Evolutionary conservation across 2,113 vertebrate species (phyloP).

Genomic region (Antechinus stuartii): DNA sequence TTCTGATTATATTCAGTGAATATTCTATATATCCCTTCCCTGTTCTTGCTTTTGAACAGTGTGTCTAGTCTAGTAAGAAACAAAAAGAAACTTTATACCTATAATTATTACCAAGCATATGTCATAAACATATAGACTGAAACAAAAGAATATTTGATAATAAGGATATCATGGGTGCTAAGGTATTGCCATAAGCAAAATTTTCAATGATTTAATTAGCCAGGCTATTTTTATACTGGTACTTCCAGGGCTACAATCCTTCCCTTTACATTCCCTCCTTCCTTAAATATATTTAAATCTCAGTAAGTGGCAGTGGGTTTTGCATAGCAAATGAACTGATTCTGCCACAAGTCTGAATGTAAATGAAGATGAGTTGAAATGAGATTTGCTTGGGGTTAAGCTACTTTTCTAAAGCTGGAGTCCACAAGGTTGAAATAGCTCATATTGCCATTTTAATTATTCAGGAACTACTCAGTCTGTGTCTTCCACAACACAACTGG

Average conservation of each 20-base stretch:
- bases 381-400: conserved; percentile 30
- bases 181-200: conserved; percentile 19
- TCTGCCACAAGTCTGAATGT: neutral
- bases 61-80: neutral
- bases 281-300: neutral
- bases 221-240: neutral
- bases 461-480: neutral
- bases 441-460: conserved; percentile 66
- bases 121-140: conserved; percentile 32
- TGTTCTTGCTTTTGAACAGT: neutral
- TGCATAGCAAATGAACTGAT: conserved; percentile 21
- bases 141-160: conserved; percentile 39
- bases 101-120: conserved; percentile 21
- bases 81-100: neutral
- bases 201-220: conserved; percentile 31
- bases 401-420: conserved; percentile 48
- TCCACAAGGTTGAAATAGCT: conserved; percentile 27
- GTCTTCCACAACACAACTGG: conserved; percentile 30
- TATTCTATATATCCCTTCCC: neutral
- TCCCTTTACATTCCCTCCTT: neutral
- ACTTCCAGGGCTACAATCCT: neutral
- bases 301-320: neutral
- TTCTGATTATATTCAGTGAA: neutral
- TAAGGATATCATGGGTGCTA: conserved; percentile 11
- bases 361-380: conserved; percentile 35